Base-by-base conservation (phyloP, 1,140 invertebrate species). In the Marisa cornuarietis region DNA sequence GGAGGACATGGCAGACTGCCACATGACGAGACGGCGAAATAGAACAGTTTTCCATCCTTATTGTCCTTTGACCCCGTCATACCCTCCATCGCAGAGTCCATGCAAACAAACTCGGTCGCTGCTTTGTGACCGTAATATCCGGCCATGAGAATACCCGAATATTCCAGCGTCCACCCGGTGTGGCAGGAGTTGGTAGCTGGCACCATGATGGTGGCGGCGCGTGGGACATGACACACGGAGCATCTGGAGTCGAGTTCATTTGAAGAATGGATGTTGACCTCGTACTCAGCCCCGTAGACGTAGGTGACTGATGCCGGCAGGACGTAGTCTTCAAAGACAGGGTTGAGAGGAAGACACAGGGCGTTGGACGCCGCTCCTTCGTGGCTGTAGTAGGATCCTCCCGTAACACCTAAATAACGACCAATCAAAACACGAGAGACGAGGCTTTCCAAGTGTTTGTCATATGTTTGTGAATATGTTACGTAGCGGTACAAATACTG, bases 111-210 rank as follows among this genome's bases (percentile, higher is more conserved):
- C 65, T 82, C 26, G 11, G 71, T 74, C 1, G 26, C 58, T 58
- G 69, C 24, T n/a, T 62, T 14, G 72, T 79, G 68, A 26, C 26
- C 31, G 14, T 81, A 58, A 54, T 73, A 42, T 22, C 68, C 78
- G 24, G 85, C 76, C 73, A 31, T 31, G 22, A 71, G 68, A 31
- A 24, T 16, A 22, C 68, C 68, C 18, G 68, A 24, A 31, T 71
- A 86, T 52, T 84, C 80, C 52, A 71, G 13, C 7, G 62, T 83
- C 85, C 85, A 86, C 4, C 83, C 83, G 31, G 79, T 7, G n/a
- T 76, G 80, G 71, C 85, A 85, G 11, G 31, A 31, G 26, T 77
- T 81, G 13, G 65, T 69, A 63, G 81, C 85, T 26, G 85, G 85
- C 10, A 85, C 76, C 83, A 84, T 85, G 24, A 83, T 2, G 68